Percentiles rank a stretch among this genome's conserved stretches.
Conservation (phyloP, 2,797 vertebrate species). For the Mormyrops attenuatus region DNA sequence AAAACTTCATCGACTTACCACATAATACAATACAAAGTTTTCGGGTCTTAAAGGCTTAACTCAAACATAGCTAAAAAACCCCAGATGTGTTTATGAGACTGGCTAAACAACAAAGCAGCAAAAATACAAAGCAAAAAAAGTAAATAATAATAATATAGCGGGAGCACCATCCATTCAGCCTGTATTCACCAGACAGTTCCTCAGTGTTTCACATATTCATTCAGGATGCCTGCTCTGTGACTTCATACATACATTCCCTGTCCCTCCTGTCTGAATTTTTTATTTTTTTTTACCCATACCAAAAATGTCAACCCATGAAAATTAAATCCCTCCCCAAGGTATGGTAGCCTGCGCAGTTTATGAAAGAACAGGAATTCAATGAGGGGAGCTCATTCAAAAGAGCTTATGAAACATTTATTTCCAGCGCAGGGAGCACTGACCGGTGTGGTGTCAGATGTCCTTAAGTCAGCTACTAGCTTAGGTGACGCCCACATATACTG, state of each 20-base stretch:
- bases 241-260: neutral
- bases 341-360: neutral
- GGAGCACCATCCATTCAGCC: neutral
- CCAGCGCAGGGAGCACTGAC: neutral
- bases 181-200: neutral
- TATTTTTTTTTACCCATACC: neutral
- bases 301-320: neutral
- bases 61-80: neutral
- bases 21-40: neutral
- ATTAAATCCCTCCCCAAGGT: neutral
- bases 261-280: neutral
- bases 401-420: constrained; percentile 13
- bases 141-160: neutral
- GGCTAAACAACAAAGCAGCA: neutral
- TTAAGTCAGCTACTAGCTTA: neutral
- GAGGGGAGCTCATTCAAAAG: neutral
- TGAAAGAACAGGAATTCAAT: neutral
- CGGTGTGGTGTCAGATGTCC: neutral
- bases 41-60: neutral
- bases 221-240: neutral
- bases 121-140: neutral
- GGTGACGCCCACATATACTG: neutral
- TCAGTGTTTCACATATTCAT: neutral
- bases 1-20: neutral
- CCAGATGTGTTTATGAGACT: neutral